Conservation (phyloP, 2,888 invertebrate species). For the Drosophila atripex region DNA sequence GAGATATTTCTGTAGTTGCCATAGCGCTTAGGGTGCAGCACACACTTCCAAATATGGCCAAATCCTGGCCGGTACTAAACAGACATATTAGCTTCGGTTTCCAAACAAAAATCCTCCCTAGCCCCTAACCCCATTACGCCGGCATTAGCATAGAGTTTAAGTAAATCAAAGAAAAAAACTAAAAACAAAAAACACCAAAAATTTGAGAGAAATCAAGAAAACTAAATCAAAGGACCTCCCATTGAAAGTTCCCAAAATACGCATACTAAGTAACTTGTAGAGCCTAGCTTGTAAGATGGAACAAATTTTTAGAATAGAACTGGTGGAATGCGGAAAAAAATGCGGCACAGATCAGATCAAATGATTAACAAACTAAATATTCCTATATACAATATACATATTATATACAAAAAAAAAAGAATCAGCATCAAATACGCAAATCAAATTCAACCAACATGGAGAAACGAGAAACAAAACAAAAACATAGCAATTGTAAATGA, state of each 20-base stretch:
- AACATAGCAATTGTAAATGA: constrained; percentile 70
- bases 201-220: constrained; percentile 49
- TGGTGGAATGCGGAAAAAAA: not conserved
- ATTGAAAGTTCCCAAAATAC: constrained; percentile 74
- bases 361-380: constrained; percentile 78
- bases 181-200: constrained; percentile 32
- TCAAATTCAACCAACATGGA: constrained; percentile 58
- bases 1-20: constrained; percentile 48
- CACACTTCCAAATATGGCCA: constrained; percentile 42
- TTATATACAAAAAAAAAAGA: constrained; percentile 65
- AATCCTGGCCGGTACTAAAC: constrained; percentile 36
- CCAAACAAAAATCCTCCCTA: constrained; percentile 30
- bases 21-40: constrained; percentile 50
- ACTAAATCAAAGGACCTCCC: constrained; percentile 76
- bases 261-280: constrained; percentile 58
- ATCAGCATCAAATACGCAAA: constrained; percentile 44
- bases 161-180: constrained; percentile 38
- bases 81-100: constrained; percentile 62
- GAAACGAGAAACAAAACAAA: constrained; percentile 5
- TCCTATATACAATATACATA: constrained; percentile 81
- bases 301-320: constrained; percentile 48
- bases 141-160: constrained; percentile 26
- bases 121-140: constrained; percentile 4
- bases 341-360: constrained; percentile 40
- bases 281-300: constrained; percentile 58